Base-by-base conservation (phyloP, 2,113 vertebrate species). In the Hypomesus transpacificus region DNA sequence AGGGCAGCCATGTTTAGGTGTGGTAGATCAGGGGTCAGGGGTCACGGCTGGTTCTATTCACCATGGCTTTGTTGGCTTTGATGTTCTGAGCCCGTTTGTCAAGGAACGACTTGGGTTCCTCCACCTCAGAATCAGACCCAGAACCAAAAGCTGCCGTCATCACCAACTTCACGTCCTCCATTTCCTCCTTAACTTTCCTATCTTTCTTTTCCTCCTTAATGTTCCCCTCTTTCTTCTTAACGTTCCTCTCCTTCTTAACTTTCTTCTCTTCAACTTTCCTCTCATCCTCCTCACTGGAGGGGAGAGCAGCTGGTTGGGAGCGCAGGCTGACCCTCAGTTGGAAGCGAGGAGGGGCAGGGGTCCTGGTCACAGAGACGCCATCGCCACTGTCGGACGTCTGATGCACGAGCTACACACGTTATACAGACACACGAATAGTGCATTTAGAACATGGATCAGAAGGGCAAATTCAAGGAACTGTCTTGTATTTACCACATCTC, bases 41-140 rank as follows among this genome's bases (percentile, higher is more conserved):
- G 39, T 46, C 39, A 46, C 39, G 2, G 31, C 39, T 46, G 39
- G 39, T 46, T 46, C 39, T 13, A 11, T 3, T 78, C 78, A 92
- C 92, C 91, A 92, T 91, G 14, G 90, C 90, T 87, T 92, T 92
- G 80, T 93, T 93, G 24, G 87, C 88, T 74, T 83, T 87, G 69
- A 93, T 89, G 83, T 90, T 93, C 74, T 83, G 73, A 22, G 86
- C 87, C 70, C 92, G 87, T 73, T 84, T 91, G 16, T 70, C 76
- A 70, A 93, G 65, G 67, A 92, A 92, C 16, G 81, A 64, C 46
- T 76, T 64, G 0, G 68, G 57, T 1, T 1, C 67, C 2, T 90
- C 84, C 0, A 76, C 73, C 14, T 70, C 82, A 3, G 81, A 79
- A 54, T 88, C 86, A 0, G 78, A 88, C 20, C 51, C 46, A 5